Evolutionary conservation across 2,797 vertebrate species (phyloP).

Genomic region (Tamandua tetradactyla): DNA sequence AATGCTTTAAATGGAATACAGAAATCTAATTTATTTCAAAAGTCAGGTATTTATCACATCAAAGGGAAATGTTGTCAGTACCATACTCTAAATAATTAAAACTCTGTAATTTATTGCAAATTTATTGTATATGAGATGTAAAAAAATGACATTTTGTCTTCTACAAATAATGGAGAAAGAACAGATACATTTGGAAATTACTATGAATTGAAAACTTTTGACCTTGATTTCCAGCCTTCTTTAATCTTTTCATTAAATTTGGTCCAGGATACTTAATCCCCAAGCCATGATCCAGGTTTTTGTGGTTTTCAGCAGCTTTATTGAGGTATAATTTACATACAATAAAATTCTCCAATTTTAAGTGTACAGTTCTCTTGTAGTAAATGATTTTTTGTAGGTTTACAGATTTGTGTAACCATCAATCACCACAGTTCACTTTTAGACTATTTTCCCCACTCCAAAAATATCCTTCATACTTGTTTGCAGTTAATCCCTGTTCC

Average conservation of each 20-base stretch:
- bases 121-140: not conserved
- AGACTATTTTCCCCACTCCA: not conserved
- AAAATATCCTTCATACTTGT: not conserved
- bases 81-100: slow-evolving; percentile 41
- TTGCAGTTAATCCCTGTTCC: not conserved
- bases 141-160: not conserved
- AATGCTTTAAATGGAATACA: not conserved
- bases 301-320: not conserved
- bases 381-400: not conserved
- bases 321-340: not conserved
- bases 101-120: not conserved
- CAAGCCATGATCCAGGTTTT: not conserved
- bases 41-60: not conserved
- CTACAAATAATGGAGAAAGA: not conserved
- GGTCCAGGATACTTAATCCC: not conserved
- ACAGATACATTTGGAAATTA: not conserved
- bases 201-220: not conserved
- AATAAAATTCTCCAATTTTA: not conserved
- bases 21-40: slow-evolving; percentile 17
- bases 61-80: not conserved
- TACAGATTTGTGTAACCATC: not conserved
- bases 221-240: slow-evolving; percentile 34
- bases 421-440: not conserved
- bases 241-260: not conserved
- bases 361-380: not conserved